Base-by-base conservation (phyloP, 2,888 invertebrate genomes). In the Chloromyia formosa region DNA sequence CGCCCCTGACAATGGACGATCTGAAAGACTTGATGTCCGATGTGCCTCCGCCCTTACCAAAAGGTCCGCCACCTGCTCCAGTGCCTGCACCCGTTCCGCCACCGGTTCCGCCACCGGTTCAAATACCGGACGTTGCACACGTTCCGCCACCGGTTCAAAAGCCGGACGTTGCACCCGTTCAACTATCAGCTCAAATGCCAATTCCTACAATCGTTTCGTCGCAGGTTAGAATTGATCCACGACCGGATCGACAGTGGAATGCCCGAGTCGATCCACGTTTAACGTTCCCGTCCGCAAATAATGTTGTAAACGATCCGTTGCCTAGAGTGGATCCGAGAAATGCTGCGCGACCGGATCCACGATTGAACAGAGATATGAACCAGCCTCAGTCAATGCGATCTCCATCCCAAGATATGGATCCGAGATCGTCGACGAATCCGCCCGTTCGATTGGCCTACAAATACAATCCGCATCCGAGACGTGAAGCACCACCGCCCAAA, bases 401-500 rank as follows among this genome's bases (percentile, higher is more conserved):
- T 1, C 40, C 62, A n/a, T n/a, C 5, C 1, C 66, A 22, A 49
- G 22, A 49, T 3, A 14, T 20, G 18, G 2, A 10, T 1, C 45
- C 45, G 1, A 16, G 42, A 53, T 53, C 53, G 20, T 35, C 60
- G 69, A 49, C n/a, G 14, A 72, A 64, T 18, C 56, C 18, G 23
- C 64, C 35, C 9, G 74, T 77, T 78, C 79, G 86, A n/a, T 77
- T 86, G 22, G 87, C 86, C 1, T 84, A 86, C 75, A 87, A 87
- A 79, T 87, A 86, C 75, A 84, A 86, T 79, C 86, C 86, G 1
- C 85, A 85, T 80, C 86, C 86, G 0, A 49, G 73, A 18, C 62
- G 64, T 14, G 62, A 45, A 20, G 9, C 54, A 4, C 23, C 61
- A 10, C 16, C 22, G 5, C 10, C 54, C 7, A 73, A 45, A 40